Evolutionary conservation across 2,113 vertebrate species (phyloP), one percentile per base, ranked within the genome.

Genomic region (Cyprinodon brontotheroides): DNA sequence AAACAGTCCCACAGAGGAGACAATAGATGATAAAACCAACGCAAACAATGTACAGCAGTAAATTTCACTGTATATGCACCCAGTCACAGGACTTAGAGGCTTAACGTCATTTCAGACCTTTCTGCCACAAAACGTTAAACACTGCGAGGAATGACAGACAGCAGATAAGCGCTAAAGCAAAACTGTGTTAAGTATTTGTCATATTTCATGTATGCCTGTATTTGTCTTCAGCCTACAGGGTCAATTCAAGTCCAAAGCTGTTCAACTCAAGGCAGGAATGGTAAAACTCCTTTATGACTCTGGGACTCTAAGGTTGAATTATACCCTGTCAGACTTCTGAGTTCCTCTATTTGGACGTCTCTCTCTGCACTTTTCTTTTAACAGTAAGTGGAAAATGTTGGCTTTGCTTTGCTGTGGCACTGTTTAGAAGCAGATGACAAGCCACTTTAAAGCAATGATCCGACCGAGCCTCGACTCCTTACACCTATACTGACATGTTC

Each of bases 141-240:
- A 84, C 48, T 12, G 62, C 62, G 48, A 78, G 72, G 86, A 85
- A 81, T 80, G 85, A 86, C 65, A 61, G 84, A 65, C 74, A 61
- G 65, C 62, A 75, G 87, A 86, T 83, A 89, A 89, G 81, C 11
- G 7, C 70, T 77, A 41, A 73, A 78, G 43, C 61, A 80, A 82
- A 77, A 69, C n/a, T 1, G 22, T 72, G 68, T 61, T 59, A 79
- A 73, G 68, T 29, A 79, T 85, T 81, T 79, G 61, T 64, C 20
- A 13, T 41, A 81, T 77, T 81, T 85, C 75, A 78, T 0, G 4
- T 76, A 39, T 48, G 70, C 47, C 66, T 65, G 36, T 7, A 40
- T 65, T 70, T 48, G n/a, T 66, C 60, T 70, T 57, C 17, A 3
- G 15, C 41, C 62, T 47, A 14, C 41, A 4, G 64, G 87, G 79